Base-by-base conservation (phyloP, 2,888 invertebrate genomes). In the Ophion ellenae region DNA sequence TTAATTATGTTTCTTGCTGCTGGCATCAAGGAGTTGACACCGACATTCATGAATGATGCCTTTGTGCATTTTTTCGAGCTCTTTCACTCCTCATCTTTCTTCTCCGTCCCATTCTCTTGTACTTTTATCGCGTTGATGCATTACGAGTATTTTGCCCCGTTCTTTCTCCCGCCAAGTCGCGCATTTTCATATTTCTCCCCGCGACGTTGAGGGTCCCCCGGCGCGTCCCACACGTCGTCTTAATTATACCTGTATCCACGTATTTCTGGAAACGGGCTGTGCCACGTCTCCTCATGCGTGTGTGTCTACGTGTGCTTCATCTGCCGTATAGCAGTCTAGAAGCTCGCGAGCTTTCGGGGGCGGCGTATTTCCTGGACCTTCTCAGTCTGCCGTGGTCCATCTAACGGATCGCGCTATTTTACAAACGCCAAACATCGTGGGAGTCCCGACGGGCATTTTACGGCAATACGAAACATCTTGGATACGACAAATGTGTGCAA, bases 221-320 rank as follows among this genome's bases (percentile, higher is more conserved):
- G 79, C 63, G 63, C 74, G 89, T 89, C 88, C 88, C 89, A 89
- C 90, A 87, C 89, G 90, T 88, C 90, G 90, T 92, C 93, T 93
- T 93, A 94, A 93, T 93, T 93, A 93, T 89, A 92, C 89, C 89
- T 91, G 90, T 92, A 92, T 92, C 93, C 92, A 92, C 93, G 93
- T 94, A 94, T 94, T 94, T 94, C 94, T 94, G 94, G 94, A 94
- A 94, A 93, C 92, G 93, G 91, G 91, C 90, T 89, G 89, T 87
- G 89, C 88, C 89, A 89, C 89, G 91, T 63, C 75, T 81, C 67
- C 59, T 70, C 81, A 89, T 89, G 90, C 88, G 86, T 84, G 71
- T 85, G 86, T 85, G 85, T 87, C 84, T 82, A 87, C 87, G 89
- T 87, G 89, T 81, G 63, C 66, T 67, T 63, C 47, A 53, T 67